A percentile compares a stretch with the other conserved stretches of the same genome.
phyloP scores from a whole-genome alignment of 2,888 invertebrate genomes.

The Agrotis segetum region DNA sequence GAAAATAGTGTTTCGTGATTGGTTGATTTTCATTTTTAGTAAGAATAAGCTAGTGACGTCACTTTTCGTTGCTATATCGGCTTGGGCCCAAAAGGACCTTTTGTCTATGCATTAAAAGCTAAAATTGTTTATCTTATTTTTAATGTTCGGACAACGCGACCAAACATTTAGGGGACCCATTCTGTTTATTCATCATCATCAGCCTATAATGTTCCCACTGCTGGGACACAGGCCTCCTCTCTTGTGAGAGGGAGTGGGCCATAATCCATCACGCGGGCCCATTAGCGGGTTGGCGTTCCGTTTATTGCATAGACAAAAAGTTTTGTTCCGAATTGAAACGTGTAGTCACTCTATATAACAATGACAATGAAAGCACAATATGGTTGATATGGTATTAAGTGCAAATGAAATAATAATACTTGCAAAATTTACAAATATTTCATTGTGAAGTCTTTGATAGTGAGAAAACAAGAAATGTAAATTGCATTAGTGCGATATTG shows the following conservation, averaged over 20 bases:
- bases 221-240: no score
- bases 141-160: neutral
- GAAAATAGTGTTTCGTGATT: neutral
- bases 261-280: no score
- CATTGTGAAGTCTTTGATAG: neutral
- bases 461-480: neutral
- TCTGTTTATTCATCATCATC: no score
- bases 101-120: neutral
- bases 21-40: conserved; percentile 4
- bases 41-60: neutral
- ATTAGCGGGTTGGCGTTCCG: no score
- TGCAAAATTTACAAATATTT: neutral
- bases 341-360: no score
- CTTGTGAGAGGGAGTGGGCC: no score
- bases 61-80: neutral
- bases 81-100: neutral
- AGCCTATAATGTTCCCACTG: no score
- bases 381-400: neutral
- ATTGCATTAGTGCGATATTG: conserved; percentile 10
- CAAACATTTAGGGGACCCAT: no score
- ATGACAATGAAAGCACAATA: conserved; percentile 33
- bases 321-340: no score
- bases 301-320: no score
- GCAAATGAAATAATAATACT: conserved; percentile 6
- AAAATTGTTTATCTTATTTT: neutral